Percentiles rank a stretch among this genome's conserved stretches.
phyloP scores from a whole-genome alignment of 2,113 vertebrate species.

The Okapia johnstoni region DNA sequence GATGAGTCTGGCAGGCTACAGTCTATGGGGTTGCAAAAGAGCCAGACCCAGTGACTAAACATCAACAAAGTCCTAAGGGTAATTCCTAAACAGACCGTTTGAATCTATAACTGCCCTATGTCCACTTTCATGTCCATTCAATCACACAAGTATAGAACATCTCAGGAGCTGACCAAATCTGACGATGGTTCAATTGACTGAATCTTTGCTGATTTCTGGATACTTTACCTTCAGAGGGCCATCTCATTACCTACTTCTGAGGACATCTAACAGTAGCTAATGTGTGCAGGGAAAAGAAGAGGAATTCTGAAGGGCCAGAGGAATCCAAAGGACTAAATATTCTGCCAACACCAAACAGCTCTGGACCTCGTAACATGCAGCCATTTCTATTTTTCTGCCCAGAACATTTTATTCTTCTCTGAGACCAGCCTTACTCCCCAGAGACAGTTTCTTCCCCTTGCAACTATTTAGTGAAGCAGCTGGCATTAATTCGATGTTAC shows the following conservation, averaged over 20 bases:
- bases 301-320: background rate
- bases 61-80: background rate
- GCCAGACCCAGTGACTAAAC: background rate
- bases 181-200: background rate
- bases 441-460: background rate
- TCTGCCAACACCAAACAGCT: background rate
- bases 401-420: constrained; percentile 20
- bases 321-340: background rate
- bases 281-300: background rate
- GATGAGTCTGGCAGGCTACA: background rate
- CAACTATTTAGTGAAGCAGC: background rate
- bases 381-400: constrained; percentile 18
- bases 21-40: background rate
- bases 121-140: background rate
- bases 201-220: background rate
- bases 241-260: background rate
- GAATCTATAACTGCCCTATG: background rate
- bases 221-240: background rate
- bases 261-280: background rate
- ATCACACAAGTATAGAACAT: background rate
- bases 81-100: background rate
- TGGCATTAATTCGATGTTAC: background rate
- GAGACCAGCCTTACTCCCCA: background rate
- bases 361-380: background rate
- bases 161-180: background rate